Evolutionary conservation across 2,888 invertebrate species (phyloP), one percentile per base, ranked within the genome.

Genomic region (Diogma glabrata): DNA sequence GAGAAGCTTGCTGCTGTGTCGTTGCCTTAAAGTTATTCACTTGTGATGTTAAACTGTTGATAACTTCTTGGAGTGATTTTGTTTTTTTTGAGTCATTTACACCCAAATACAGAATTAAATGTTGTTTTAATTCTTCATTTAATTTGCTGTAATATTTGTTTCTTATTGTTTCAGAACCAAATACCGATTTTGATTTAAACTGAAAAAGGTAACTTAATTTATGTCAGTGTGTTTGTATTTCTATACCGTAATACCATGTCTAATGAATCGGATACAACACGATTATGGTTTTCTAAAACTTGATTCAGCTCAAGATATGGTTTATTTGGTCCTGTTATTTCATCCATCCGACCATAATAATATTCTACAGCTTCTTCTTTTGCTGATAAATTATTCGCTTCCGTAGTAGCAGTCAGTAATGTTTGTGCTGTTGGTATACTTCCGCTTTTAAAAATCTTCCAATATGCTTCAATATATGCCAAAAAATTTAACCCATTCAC

Each of bases 281-380:
- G 19, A 43, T 43, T 43, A 6, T 43, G 40, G 22, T n/a, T 43
- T 43, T 43, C 40, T n/a, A 43, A 19, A 19, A 43, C 22, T 43
- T 20, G 20, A 10, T 20, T 19, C 12, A 43, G 22, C 22, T 43
- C 40, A 6, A 43, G n/a, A 43, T 43, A 20, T 43, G 40, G 40
- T 43, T 43, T 43, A 20, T 6, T 20, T 7, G 40, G 40, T 20
- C 20, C 40, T 5, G 12, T 43, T 20, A 20, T 43, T 43, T 4
- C 10, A 7, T 43, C 40, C 40, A 43, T 43, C 22, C 22, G 40
- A n/a, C 40, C 20, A 12, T 43, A 22, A 20, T 45, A 45, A 8
- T 45, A 45, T 24, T 45, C 45, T 14, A 45, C 49, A 17, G 50
- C 50, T 26, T 53, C 52, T 33, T 53, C 40, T 22, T 51, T 50